Base-by-base conservation (phyloP, 2,797 vertebrate species). In the Echiichthys vipera region DNA sequence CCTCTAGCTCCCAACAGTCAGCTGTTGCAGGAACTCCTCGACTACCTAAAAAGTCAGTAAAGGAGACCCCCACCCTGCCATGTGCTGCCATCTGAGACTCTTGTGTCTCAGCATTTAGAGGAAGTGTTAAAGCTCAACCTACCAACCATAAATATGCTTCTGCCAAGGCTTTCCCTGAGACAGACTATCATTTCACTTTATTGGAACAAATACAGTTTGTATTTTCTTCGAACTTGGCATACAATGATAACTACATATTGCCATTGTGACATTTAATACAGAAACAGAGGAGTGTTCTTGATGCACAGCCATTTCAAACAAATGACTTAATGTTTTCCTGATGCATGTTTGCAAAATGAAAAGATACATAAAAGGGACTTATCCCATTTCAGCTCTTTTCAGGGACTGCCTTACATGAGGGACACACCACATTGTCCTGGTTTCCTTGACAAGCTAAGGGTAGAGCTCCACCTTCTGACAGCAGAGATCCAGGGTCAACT, bases 401-500 rank as follows among this genome's bases (percentile, higher is more conserved):
- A 67, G 56, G 29, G 27, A 45, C 71, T 64, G 66, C 65, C 65
- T 67, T 63, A 66, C 54, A 65, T 63, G 65, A 86, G 65, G 34
- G 59, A 86, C 54, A n/a, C 27, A 65, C 39, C 72, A 51, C 70
- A 87, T 90, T 90, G 81, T 88, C 80, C 79, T 61, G 20, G 70
- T 87, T 88, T 88, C 70, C 78, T 86, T 73, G 73, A 86, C 61
- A 85, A 71, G 79, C 80, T 69, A 70, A 67, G 61, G 36, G 65
- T 65, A 80, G 73, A 90, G 81, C 80, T 65, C 62, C 55, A 77
- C 18, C 70, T 53, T 76, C 83, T 91, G 83, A 88, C 91, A 89
- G 79, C 66, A 47, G 43, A 72, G 61, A 85, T 67, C 63, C 67
- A 9, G 83, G 89, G 89, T 94, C 86, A 92, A 81, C 77, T 71